phyloP scores from a whole-genome alignment of 2,888 invertebrate genomes.

The Cephus runcator region DNA sequence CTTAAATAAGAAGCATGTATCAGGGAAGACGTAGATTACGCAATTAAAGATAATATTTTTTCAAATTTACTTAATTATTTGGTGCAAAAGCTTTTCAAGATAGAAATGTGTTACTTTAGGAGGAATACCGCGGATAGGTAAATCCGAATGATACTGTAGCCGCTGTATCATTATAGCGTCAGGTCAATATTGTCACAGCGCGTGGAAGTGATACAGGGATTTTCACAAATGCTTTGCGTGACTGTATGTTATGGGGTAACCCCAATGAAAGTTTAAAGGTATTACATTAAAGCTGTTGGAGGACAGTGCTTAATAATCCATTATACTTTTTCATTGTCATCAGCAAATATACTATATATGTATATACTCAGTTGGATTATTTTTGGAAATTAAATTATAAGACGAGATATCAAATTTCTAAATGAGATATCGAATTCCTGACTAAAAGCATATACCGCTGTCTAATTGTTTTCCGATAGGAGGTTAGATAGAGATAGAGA shows the following conservation, averaged over 20 bases:
- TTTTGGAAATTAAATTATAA: background rate
- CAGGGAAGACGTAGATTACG: background rate
- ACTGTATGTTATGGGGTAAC: background rate
- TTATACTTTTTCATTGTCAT: background rate
- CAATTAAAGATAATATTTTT: background rate
- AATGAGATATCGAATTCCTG: background rate
- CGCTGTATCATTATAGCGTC: background rate
- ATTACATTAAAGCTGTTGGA: background rate
- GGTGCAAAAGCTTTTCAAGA: background rate
- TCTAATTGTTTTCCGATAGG: constrained; percentile 8
- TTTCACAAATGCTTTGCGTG: background rate
- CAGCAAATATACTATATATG: background rate
- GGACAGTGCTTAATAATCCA: background rate
- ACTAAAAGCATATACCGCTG: background rate
- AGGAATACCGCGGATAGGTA: background rate
- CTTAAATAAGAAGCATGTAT: background rate
- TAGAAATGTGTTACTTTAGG: background rate
- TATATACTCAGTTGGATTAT: background rate
- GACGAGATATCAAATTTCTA: background rate
- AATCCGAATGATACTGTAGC: background rate
- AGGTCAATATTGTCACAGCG: background rate
- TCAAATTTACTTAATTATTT: background rate
- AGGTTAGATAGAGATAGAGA: background rate
- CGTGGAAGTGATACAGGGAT: background rate
- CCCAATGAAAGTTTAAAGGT: background rate